A percentile compares a stretch with the other conserved stretches of the same genome.
phyloP scores from a whole-genome alignment of 2,797 vertebrate genomes.

The Mormyrops boulengeri region DNA sequence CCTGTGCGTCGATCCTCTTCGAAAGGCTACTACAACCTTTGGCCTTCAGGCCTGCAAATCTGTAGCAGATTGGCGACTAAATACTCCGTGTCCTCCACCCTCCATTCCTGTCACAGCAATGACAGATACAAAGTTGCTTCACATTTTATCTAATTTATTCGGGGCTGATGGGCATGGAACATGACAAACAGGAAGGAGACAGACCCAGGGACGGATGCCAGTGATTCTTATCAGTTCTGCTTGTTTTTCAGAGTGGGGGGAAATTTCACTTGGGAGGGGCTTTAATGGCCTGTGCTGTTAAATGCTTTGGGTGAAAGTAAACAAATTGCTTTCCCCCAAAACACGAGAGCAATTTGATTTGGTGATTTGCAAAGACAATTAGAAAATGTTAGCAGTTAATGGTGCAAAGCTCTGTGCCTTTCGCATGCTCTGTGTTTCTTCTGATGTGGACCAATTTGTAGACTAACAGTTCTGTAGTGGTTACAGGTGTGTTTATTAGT shows the following conservation, averaged over 20 bases:
- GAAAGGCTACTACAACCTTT: conserved; percentile 1
- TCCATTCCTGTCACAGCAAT: conserved; percentile 16
- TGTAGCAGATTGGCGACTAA: conserved; percentile 26
- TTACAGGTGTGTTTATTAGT: background rate
- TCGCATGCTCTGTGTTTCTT: background rate
- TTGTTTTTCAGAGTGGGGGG: conserved; percentile 17
- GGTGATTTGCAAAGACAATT: background rate
- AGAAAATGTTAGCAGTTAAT: background rate
- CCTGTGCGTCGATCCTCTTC: background rate
- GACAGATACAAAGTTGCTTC: conserved; percentile 31
- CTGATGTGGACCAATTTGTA: background rate
- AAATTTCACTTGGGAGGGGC: background rate
- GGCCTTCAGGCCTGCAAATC: conserved; percentile 15
- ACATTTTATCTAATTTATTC: conserved; percentile 46
- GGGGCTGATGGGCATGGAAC: conserved; percentile 34
- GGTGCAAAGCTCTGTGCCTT: background rate
- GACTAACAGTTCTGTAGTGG: background rate
- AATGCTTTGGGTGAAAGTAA: conserved; percentile 25
- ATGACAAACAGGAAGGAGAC: conserved; percentile 21
- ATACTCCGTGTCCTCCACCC: conserved; percentile 38
- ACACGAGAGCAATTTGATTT: background rate
- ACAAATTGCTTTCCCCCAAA: background rate
- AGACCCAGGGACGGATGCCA: conserved; percentile 32
- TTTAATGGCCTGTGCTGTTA: conserved; percentile 16
- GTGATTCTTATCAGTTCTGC: conserved; percentile 31